phyloP scores from a whole-genome alignment of 1,140 invertebrate species.

The Pogonomyrmex barbatus region DNA sequence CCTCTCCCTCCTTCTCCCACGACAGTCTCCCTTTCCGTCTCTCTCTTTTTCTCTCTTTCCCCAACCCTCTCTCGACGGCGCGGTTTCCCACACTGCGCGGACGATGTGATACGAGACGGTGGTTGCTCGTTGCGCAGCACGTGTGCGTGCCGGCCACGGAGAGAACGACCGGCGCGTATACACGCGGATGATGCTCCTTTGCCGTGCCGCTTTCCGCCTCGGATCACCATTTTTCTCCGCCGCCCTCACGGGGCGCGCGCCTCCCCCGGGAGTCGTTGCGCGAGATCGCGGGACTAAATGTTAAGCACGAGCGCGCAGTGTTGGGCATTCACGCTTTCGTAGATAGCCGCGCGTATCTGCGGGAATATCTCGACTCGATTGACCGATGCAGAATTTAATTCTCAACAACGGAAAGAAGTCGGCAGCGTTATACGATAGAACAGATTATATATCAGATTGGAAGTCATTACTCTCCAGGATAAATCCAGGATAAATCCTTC shows the following conservation, averaged over 20 bases:
- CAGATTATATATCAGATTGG: background rate
- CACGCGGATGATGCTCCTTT: slow-evolving; percentile 54
- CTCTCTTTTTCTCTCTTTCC: slow-evolving; percentile 17
- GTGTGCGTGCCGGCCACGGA: slow-evolving; percentile 49
- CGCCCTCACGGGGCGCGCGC: slow-evolving; percentile 24
- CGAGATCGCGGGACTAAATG: slow-evolving; percentile 30
- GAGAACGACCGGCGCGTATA: slow-evolving; percentile 26
- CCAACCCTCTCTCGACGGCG: slow-evolving; percentile 65
- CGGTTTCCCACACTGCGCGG: slow-evolving; percentile 74
- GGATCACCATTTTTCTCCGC: slow-evolving; percentile 41
- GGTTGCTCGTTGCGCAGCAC: slow-evolving; percentile 59
- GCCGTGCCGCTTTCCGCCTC: slow-evolving; percentile 44
- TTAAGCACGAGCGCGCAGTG: slow-evolving; percentile 3
- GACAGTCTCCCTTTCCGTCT: slow-evolving; percentile 1
- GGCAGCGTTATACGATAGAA: background rate
- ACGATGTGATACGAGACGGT: slow-evolving; percentile 56
- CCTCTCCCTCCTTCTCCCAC: slow-evolving; percentile 31
- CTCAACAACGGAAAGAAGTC: background rate
- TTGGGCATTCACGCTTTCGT: slow-evolving; percentile 19
- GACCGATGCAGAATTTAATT: background rate
- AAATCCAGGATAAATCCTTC: background rate
- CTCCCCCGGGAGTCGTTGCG: slow-evolving; percentile 42
- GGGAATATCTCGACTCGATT: slow-evolving; percentile 15
- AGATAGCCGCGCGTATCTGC: background rate
- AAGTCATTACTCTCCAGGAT: background rate